Base-by-base conservation (phyloP, 1,140 invertebrate genomes). In the Cotesia chilonis region DNA sequence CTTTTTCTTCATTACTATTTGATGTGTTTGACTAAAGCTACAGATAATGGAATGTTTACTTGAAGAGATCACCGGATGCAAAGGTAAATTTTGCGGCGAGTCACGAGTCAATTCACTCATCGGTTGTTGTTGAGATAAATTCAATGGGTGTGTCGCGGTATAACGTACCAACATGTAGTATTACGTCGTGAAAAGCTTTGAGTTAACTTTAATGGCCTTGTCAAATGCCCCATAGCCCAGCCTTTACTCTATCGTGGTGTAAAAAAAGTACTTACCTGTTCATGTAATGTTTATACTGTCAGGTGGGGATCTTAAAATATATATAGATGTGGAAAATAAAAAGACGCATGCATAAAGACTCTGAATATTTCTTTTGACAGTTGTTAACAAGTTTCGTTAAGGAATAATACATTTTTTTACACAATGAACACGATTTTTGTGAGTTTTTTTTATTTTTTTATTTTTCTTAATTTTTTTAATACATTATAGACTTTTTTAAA, bases 191-290 rank as follows among this genome's bases (percentile, higher is more conserved):
- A 57, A 69, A 69, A 69, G 68, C 7, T 57, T 35, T 10, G 68
- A 47, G 55, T 60, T 54, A 69, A 35, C 59, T 69, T 55, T 69
- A 54, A 41, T 41, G 68, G 38, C 68, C 68, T 69, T 69, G 68
- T 60, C 57, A 69, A 69, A 35, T 41, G 17, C 4, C 41, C 41
- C 41, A 47, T 47, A 47, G 41, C 41, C 41, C 1, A 47, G 41
- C 41, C 41, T 47, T 47, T 47, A 10, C 41, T 47, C 7, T 47
- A 47, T 5, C 41, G 41, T 47, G 41, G 41, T 47, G 41, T 47
- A 47, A 47, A 47, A 47, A 47, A 47, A 47, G 10, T 9, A 47
- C 35, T 17, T 41, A 59, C 59, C 41, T 28, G 60, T 59, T 1
- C 35, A 69, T 51, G 55, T 9, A 38, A 10, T 28, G 36, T 57